Conservation (phyloP, 2,113 vertebrate species). For the Podilymbus podiceps region DNA sequence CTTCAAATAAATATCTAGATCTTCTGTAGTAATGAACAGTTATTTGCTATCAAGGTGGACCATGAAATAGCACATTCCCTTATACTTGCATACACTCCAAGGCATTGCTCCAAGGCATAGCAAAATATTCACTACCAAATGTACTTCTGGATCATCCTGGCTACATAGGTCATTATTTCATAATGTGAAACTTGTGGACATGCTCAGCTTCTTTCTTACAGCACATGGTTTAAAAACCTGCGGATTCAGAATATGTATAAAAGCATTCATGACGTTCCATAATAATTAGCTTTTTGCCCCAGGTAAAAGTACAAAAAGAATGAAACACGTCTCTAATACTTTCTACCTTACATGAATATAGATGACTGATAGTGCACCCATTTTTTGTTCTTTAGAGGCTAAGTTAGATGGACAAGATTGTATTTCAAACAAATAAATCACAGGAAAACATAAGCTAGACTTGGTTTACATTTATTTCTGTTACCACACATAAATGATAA, state of each 20-base stretch:
- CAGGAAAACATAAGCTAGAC: background rate
- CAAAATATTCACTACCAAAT: background rate
- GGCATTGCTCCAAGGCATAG: background rate
- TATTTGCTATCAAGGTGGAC: conserved; percentile 25
- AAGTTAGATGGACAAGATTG: background rate
- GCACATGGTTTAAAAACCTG: background rate
- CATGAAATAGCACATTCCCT: conserved; percentile 9
- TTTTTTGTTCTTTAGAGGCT: background rate
- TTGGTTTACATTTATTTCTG: conserved; percentile 16
- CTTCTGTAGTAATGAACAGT: background rate
- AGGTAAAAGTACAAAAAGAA: background rate
- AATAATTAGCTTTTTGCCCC: background rate
- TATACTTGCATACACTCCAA: background rate
- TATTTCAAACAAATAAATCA: conserved; percentile 33
- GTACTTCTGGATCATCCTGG: background rate
- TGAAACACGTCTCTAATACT: background rate
- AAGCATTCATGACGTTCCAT: background rate
- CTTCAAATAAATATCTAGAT: background rate
- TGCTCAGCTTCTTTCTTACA: background rate
- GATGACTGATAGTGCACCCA: background rate
- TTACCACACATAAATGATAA: conserved; percentile 1
- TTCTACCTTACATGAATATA: background rate
- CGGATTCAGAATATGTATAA: background rate
- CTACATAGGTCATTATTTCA: background rate
- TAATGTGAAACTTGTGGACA: background rate